phyloP scores from a whole-genome alignment of 2,888 invertebrate genomes.

The Dicyrtomina minuta region DNA sequence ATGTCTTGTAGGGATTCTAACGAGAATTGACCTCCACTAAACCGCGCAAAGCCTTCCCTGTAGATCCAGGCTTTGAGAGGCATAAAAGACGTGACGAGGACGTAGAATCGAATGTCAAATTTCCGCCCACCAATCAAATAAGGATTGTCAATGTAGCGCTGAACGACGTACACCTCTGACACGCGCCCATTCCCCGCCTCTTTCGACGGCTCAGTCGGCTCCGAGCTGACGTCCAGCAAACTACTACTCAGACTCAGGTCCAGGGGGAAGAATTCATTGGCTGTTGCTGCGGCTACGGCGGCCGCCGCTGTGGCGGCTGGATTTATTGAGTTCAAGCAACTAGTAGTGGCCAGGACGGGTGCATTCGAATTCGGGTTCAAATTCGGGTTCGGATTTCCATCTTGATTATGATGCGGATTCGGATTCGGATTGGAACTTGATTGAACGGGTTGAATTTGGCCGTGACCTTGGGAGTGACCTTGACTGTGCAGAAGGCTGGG shows the following conservation, averaged over 20 bases:
- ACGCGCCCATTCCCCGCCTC: slow-evolving; percentile 10
- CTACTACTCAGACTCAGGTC: no score
- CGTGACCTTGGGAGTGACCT: no score
- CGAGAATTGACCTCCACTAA: slow-evolving; percentile 64
- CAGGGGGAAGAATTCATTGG: no score
- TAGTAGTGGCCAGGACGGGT: neutral
- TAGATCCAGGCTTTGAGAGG: slow-evolving; percentile 63
- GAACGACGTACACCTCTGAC: slow-evolving; percentile 65
- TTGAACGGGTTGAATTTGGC: no score
- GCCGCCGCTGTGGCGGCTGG: no score
- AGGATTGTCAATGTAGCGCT: slow-evolving; percentile 80
- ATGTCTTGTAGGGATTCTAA: slow-evolving; percentile 63
- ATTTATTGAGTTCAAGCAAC: no score
- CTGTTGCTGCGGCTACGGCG: no score
- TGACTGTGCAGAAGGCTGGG: no score
- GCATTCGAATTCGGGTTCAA: slow-evolving; percentile 14
- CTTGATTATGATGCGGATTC: neutral
- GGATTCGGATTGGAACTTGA: no score
- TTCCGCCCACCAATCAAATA: slow-evolving; percentile 90
- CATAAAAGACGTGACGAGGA: slow-evolving; percentile 73
- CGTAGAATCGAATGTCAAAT: slow-evolving; percentile 94
- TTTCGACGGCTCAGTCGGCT: slow-evolving; percentile 8
- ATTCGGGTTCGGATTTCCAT: no score
- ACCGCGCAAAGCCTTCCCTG: slow-evolving; percentile 65
- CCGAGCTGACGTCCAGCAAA: neutral